A percentile compares a stretch with the other conserved stretches of the same genome.
Evolutionary conservation across 2,888 invertebrate species (phyloP).

Genomic region (Catocala fraxini): DNA sequence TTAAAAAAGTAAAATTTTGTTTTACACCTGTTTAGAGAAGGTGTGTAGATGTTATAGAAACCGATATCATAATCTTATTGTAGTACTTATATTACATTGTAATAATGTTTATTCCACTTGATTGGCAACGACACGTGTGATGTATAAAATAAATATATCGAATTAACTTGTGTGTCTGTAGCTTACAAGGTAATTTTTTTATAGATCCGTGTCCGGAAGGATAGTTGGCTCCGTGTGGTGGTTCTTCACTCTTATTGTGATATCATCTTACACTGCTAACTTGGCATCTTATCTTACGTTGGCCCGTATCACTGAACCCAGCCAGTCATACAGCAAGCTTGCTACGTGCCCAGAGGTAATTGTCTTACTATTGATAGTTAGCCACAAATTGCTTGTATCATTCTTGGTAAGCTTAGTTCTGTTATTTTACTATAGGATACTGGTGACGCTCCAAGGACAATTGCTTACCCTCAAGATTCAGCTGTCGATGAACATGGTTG

Average conservation of each 20-base stretch:
- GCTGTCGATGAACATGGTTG: constrained; percentile 63
- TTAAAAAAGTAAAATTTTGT: no score
- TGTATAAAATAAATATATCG: no score
- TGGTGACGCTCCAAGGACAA: constrained; percentile 36
- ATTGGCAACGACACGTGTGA: no score
- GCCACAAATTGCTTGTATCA: neutral
- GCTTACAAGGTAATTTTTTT: constrained; percentile 28
- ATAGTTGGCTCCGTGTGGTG: constrained; percentile 99
- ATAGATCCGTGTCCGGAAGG: constrained; percentile 93
- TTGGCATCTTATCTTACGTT: constrained; percentile 98
- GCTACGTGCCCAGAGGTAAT: constrained; percentile 74
- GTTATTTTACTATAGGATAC: constrained; percentile 52
- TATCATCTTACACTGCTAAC: constrained; percentile 99
- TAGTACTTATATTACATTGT: no score
- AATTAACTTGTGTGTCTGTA: no score
- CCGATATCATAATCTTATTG: no score
- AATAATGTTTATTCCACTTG: no score
- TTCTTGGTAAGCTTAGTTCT: neutral
- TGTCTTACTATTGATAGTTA: constrained; percentile 8
- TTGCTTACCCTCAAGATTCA: constrained; percentile 43
- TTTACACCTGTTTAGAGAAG: no score
- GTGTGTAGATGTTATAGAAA: no score
- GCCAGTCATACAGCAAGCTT: constrained; percentile 83
- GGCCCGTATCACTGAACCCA: constrained; percentile 97
- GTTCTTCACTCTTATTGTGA: constrained; percentile 98